Conservation (phyloP, 2,888 invertebrate species). For the Cataglyphis altisquamis region DNA sequence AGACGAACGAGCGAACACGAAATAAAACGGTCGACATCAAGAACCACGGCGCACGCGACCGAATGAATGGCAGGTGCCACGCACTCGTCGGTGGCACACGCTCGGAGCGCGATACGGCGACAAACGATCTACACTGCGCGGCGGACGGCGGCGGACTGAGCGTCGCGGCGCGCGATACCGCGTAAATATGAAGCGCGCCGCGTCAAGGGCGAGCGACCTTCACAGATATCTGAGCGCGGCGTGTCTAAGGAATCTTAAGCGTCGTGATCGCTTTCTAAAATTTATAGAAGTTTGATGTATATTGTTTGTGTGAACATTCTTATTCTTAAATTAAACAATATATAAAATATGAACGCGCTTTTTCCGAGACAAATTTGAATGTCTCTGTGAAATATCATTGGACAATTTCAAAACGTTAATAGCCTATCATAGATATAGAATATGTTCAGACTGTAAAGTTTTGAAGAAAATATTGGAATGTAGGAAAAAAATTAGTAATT, state of each 20-base stretch:
- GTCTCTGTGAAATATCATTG: background rate
- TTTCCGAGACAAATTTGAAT: background rate
- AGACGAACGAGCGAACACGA: background rate
- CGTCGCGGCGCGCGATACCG: slow-evolving; percentile 28
- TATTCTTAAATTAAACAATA: background rate
- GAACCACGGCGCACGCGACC: slow-evolving; percentile 16
- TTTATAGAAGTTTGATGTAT: background rate
- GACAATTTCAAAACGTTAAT: background rate
- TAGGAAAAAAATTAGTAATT: background rate
- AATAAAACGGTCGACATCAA: background rate
- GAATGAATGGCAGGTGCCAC: background rate
- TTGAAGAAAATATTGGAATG: slow-evolving; percentile 30
- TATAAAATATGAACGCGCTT: too few species aligned
- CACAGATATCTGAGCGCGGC: background rate
- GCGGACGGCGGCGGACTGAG: slow-evolving; percentile 41
- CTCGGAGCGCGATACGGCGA: background rate
- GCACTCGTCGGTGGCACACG: slow-evolving; percentile 30
- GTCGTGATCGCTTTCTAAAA: background rate
- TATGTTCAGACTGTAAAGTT: background rate
- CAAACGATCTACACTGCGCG: background rate
- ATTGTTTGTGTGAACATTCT: background rate
- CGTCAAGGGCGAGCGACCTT: background rate
- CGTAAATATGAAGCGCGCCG: slow-evolving; percentile 37
- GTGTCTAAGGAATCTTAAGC: background rate
- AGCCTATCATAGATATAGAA: background rate